A percentile compares a stretch with the other conserved stretches of the same genome.
These are phyloP conservation scores for Cygnus buccinator DNA, from an alignment of 2,113 vertebrate genomes.

Conservation along the genomic window DNA sequence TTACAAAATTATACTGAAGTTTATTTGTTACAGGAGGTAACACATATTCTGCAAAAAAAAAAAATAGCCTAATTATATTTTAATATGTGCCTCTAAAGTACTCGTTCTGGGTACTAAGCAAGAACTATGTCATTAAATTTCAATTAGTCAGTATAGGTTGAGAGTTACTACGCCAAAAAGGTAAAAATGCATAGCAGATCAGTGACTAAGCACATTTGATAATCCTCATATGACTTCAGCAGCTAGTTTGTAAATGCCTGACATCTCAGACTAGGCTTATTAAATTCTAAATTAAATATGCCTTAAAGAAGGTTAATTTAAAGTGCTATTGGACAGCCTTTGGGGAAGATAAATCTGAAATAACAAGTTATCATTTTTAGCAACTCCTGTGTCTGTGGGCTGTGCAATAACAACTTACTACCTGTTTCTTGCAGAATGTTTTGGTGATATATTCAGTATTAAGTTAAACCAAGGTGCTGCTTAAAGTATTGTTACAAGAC, in stretches of 20 bases:
- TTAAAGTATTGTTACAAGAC: background rate
- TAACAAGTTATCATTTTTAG: conserved; percentile 42
- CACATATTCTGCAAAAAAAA: background rate
- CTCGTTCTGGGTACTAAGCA: background rate
- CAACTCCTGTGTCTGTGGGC: conserved; percentile 7
- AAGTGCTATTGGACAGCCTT: background rate
- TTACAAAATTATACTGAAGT: background rate
- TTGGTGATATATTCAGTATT: background rate
- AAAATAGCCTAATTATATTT: background rate
- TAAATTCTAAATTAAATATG: conserved; percentile 31
- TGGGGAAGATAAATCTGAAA: conserved; percentile 22
- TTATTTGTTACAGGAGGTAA: background rate
- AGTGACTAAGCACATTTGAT: background rate
- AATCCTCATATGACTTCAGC: conserved; percentile 6
- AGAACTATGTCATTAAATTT: background rate
- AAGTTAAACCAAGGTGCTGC: background rate
- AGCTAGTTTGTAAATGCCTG: background rate
- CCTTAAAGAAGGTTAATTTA: conserved; percentile 33
- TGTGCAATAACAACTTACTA: conserved; percentile 49
- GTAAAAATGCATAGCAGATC: background rate
- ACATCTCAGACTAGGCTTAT: background rate
- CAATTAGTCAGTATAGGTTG: background rate
- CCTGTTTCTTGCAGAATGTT: conserved; percentile 30
- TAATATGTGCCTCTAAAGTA: background rate
- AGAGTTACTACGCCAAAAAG: background rate